Base-by-base conservation (phyloP, 2,888 invertebrate species). In the Pachycephus smyrnensis region DNA sequence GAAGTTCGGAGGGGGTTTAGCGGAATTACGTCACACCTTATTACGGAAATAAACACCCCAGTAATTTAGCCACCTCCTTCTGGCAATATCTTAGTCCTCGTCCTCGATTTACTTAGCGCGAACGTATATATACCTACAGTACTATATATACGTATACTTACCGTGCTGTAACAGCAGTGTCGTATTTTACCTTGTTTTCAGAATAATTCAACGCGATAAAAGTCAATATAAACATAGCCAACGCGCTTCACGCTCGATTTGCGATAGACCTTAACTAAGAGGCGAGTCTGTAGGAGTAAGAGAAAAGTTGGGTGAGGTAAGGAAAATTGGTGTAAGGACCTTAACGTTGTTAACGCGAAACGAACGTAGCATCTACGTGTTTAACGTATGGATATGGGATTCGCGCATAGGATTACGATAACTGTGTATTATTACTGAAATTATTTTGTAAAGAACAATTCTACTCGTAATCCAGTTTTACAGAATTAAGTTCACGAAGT, bases 11-110 rank as follows among this genome's bases (percentile, higher is more conserved):
- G 55, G 23, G 55, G 55, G 77, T 76, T 79, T 80, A 75, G 75
- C 80, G 69, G 79, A 80, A 81, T 80, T 75, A 80, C 75, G 80
- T 77, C 79, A 75, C 76, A 75, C 77, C 82, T 79, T 80, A 82
- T 83, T 82, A 81, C 76, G 71, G 73, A 77, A 73, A 73, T 79
- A 73, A 76, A 33, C 69, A 77, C 80, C 36, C 75, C 69, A 33
- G 81, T 78, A 80, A 78, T 81, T 78, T 68, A 75, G 69, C 35
- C 69, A 68, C 71, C 55, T 55, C 69, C 69, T 76, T 75, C 76
- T 33, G 15, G 35, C 55, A 75, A 55, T 79, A 76, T 79, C 40
- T 73, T 32, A 69, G 31, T 55, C 71, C 71, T 71, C 71, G 15
- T 4, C 31, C 71, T 33, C 32, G 71, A 33, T 55, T 55, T 55